These are phyloP conservation scores for Phenganax subtilis DNA, from an alignment of 92 coral and sea anemone genomes.

Conservation along the genomic window DNA sequence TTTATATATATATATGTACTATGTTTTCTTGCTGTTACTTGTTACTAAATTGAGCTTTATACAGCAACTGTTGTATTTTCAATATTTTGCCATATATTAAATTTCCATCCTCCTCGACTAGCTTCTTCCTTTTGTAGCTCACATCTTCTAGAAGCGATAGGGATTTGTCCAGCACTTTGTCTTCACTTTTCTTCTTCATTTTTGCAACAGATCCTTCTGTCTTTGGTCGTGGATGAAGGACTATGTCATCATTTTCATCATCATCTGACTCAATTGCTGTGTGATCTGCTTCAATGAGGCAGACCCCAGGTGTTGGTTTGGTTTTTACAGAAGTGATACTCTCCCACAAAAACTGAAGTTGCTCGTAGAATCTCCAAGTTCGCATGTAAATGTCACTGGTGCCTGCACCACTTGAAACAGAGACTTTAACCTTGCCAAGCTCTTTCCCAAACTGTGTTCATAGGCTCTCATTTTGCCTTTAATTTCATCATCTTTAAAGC, in stretches of 20 bases:
- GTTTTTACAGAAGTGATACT: conserved; percentile 7
- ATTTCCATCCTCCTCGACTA: too few relatives aligned
- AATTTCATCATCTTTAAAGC: conserved; percentile 55
- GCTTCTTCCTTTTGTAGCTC: conserved; percentile 18
- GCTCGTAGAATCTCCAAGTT: conserved; percentile 38
- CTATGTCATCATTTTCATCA: conserved; percentile 23
- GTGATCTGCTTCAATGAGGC: conserved; percentile 12
- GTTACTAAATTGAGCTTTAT: too few relatives aligned
- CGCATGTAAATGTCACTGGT: conserved; percentile 45
- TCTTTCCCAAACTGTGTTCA: conserved; percentile 66
- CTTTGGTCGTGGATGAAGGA: conserved; percentile 16
- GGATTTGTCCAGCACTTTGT: conserved; percentile 35
- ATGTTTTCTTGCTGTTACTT: too few relatives aligned
- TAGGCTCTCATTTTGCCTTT: conserved; percentile 56
- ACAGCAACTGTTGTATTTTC: too few relatives aligned
- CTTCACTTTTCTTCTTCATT: conserved; percentile 25
- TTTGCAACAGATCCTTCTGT: conserved; percentile 20
- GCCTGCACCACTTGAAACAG: conserved; percentile 43
- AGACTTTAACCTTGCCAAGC: conserved; percentile 47
- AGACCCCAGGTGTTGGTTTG: conserved; percentile 49
- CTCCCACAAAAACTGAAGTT: background rate
- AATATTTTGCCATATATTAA: too few relatives aligned
- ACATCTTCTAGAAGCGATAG: conserved; percentile 39
- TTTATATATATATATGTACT: too few relatives aligned
- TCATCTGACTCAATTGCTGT: conserved; percentile 24